Evolutionary conservation across 2,888 invertebrate genomes (phyloP).

Genomic region (Eulithis prunata): DNA sequence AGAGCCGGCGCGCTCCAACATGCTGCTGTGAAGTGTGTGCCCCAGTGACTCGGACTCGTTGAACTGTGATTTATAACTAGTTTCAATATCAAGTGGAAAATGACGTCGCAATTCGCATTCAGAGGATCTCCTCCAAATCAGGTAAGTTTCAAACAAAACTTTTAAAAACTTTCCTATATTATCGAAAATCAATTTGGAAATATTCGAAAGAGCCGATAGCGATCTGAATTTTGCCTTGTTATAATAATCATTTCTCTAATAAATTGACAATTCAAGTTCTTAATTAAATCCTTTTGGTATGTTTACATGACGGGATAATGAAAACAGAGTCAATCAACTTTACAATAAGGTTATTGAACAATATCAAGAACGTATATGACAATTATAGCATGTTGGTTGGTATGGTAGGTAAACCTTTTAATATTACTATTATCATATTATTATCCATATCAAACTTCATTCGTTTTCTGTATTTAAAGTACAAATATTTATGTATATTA

Average conservation of each 20-base stretch:
- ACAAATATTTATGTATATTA: slow-evolving; percentile 4
- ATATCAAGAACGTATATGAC: too few relatives aligned
- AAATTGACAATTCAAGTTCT: slow-evolving; percentile 5
- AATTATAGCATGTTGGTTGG: too few relatives aligned
- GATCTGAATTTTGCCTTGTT: slow-evolving; percentile 41
- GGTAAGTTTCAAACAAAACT: slow-evolving; percentile 58
- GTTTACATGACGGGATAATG: slow-evolving; percentile 27
- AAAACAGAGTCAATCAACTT: not conserved
- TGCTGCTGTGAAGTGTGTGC: slow-evolving; percentile 81
- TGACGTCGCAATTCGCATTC: slow-evolving; percentile 83
- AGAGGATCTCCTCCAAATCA: slow-evolving; percentile 82
- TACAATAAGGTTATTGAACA: not conserved
- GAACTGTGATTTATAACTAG: slow-evolving; percentile 38
- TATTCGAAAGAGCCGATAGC: slow-evolving; percentile 51
- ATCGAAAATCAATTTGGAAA: slow-evolving; percentile 32
- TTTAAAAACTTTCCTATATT: slow-evolving; percentile 14
- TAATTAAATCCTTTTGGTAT: slow-evolving; percentile 26
- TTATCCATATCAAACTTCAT: slow-evolving; percentile 22
- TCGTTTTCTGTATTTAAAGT: slow-evolving; percentile 13
- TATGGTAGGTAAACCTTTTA: too few relatives aligned
- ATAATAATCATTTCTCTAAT: slow-evolving; percentile 18
- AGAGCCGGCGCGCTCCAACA: slow-evolving; percentile 58
- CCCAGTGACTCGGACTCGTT: slow-evolving; percentile 31
- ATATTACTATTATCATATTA: slow-evolving; percentile 14
- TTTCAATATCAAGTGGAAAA: slow-evolving; percentile 64